A percentile compares a stretch with the other conserved stretches of the same genome.
Conservation (phyloP, 2,888 invertebrate species). For the Spodoptera littoralis region DNA sequence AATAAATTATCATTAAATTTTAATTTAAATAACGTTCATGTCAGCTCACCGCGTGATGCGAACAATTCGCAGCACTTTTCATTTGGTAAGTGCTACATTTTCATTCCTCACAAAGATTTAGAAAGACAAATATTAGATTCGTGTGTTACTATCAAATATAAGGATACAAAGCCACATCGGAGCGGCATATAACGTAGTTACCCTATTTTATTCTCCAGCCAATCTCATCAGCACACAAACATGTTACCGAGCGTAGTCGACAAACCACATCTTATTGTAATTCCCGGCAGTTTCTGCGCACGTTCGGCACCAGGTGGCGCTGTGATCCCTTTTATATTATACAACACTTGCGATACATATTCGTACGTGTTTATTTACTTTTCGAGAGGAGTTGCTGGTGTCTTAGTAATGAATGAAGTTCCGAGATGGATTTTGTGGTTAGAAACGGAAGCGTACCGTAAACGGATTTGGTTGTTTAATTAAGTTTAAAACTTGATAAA, state of each 20-base stretch:
- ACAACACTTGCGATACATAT: constrained; percentile 33
- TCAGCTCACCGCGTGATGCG: constrained; percentile 13
- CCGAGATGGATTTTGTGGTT: neutral
- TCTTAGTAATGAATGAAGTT: constrained; percentile 4
- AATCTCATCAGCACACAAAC: constrained; percentile 24
- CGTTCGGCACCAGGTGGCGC: constrained; percentile 44
- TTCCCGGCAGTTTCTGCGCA: constrained; percentile 32
- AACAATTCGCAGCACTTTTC: constrained; percentile 8
- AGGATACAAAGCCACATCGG: too few relatives aligned
- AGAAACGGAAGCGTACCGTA: too few relatives aligned
- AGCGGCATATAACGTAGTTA: too few relatives aligned
- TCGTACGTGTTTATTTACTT: constrained; percentile 52
- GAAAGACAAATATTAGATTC: too few relatives aligned
- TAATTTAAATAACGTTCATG: neutral
- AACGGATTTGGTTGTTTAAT: too few relatives aligned
- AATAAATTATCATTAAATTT: too few relatives aligned
- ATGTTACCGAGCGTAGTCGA: constrained; percentile 12
- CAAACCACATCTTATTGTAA: constrained; percentile 48
- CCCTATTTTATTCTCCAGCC: constrained; percentile 14
- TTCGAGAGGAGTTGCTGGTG: constrained; percentile 14
- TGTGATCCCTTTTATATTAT: constrained; percentile 51
- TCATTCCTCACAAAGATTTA: neutral
- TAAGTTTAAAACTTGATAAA: too few relatives aligned
- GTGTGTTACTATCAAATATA: too few relatives aligned
- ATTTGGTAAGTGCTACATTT: constrained; percentile 5